Percentiles rank a stretch among this genome's conserved stretches.
phyloP scores from a whole-genome alignment of 2,113 vertebrate genomes.

The Microcebus ravelobensis region DNA sequence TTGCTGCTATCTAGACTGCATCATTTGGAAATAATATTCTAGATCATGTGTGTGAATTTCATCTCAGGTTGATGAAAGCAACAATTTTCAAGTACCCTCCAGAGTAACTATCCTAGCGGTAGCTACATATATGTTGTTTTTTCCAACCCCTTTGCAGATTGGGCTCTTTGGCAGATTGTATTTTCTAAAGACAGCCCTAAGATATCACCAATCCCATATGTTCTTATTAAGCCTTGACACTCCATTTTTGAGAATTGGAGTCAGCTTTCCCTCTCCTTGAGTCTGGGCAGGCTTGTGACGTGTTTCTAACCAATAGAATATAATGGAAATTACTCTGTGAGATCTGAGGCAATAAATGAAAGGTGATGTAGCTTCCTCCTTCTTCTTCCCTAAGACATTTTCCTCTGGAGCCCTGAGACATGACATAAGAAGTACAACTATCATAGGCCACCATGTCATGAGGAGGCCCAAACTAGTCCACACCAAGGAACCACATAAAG shows the following conservation, averaged over 20 bases:
- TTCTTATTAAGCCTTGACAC: neutral
- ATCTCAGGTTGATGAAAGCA: neutral
- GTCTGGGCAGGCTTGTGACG: neutral
- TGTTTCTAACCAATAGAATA: neutral
- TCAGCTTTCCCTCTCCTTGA: neutral
- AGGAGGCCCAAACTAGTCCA: neutral
- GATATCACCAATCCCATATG: neutral
- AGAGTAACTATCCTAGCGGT: neutral
- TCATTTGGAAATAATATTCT: neutral
- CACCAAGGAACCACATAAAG: neutral
- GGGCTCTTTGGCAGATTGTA: neutral
- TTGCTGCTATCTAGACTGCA: neutral
- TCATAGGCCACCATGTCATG: neutral
- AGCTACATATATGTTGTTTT: neutral
- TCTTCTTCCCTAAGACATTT: neutral
- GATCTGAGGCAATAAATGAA: neutral
- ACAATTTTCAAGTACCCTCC: neutral
- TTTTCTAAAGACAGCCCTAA: neutral
- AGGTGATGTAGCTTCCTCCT: neutral
- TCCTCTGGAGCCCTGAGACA: neutral
- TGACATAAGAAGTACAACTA: neutral
- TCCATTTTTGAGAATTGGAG: neutral
- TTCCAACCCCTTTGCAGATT: neutral
- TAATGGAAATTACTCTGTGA: neutral
- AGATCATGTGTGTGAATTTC: neutral